Evolutionary conservation across 1,140 invertebrate genomes (phyloP).

Genomic region (Drosophila prosaltans): DNA sequence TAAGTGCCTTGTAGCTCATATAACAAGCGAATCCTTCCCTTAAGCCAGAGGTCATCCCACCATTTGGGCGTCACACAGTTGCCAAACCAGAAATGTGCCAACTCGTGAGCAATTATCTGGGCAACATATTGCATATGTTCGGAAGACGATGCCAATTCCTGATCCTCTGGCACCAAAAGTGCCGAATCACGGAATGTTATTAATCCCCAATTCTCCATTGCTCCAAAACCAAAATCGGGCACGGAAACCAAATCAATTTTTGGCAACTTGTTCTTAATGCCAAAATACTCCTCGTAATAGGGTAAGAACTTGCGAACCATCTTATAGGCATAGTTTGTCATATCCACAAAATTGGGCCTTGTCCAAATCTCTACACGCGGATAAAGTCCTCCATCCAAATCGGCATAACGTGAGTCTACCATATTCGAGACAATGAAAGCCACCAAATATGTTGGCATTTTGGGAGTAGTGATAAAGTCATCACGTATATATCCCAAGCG

Average conservation of each 20-base stretch:
- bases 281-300: constrained; percentile 85
- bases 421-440: constrained; percentile 84
- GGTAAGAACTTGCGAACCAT: constrained; percentile 83
- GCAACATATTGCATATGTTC: constrained; percentile 86
- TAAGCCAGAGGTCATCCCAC: constrained; percentile 93
- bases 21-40: constrained; percentile 93
- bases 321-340: constrained; percentile 84
- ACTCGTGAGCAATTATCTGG: constrained; percentile 90
- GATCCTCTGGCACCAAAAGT: constrained; percentile 77
- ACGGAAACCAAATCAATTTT: constrained; percentile 89
- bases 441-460: constrained; percentile 91
- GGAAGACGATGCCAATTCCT: constrained; percentile 77
- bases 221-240: constrained; percentile 89
- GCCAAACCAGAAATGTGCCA: constrained; percentile 93
- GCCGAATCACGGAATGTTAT: constrained; percentile 84
- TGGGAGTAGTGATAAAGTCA: constrained; percentile 86
- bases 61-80: constrained; percentile 90
- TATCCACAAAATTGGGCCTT: constrained; percentile 84
- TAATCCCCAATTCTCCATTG: constrained; percentile 91
- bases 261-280: constrained; percentile 84
- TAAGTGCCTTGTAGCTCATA: constrained; percentile 88
- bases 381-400: constrained; percentile 46
- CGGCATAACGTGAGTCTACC: constrained; percentile 53
- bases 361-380: constrained; percentile 86
- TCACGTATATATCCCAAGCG: constrained; percentile 83